phyloP scores from a whole-genome alignment of 2,113 vertebrate genomes.

The Micronisus gabar region DNA sequence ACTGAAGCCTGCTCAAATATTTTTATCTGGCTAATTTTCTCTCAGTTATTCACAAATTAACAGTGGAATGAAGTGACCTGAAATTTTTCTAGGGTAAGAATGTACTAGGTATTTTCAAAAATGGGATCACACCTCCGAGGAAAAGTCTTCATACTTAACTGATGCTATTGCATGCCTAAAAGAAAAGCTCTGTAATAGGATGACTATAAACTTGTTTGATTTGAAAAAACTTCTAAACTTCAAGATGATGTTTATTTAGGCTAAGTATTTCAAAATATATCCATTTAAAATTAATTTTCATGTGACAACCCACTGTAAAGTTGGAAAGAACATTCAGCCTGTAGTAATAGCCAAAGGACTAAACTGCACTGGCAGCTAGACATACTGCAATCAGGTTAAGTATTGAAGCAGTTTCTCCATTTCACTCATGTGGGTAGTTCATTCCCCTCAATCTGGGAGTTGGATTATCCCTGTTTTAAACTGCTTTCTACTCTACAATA shows the following conservation, averaged over 20 bases:
- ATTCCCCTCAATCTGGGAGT: not conserved
- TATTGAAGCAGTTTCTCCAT: not conserved
- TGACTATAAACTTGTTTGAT: not conserved
- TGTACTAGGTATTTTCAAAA: not conserved
- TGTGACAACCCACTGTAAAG: fast-evolving
- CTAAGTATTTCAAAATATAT: not conserved
- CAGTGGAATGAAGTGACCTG: not conserved
- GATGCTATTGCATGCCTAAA: not conserved
- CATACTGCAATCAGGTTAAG: not conserved
- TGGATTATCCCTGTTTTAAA: not conserved
- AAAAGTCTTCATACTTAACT: not conserved
- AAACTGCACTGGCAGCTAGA: not conserved
- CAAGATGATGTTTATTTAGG: not conserved
- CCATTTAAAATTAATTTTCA: not conserved
- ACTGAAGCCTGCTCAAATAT: not conserved
- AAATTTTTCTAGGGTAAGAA: not conserved
- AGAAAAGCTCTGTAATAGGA: not conserved
- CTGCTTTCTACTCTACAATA: not conserved
- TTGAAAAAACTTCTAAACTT: not conserved
- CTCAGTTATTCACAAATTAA: not conserved
- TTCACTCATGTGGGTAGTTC: not conserved
- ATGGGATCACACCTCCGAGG: not conserved
- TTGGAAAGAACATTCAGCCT: not conserved
- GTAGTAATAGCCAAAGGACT: not conserved
- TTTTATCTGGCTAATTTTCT: slow-evolving; percentile 8